Base-by-base conservation (phyloP, 2,113 vertebrate genomes). In the Athene noctua region DNA sequence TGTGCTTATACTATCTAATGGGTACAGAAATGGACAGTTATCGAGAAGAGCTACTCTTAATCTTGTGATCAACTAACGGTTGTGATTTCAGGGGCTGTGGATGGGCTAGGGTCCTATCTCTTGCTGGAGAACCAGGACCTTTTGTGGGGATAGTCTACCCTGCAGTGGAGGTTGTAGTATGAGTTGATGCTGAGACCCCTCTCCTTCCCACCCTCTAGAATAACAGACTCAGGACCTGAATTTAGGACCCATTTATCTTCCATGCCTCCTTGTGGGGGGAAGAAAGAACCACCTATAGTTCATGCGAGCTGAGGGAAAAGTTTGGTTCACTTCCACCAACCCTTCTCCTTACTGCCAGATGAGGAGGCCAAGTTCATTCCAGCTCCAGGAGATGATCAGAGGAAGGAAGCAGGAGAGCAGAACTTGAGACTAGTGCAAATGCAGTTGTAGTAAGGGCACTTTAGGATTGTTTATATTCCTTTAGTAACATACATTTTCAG, bases 51-150 rank as follows among this genome's bases (percentile, higher is more conserved):
- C 65, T 59, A 4, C 32, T 87, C 72, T 32, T 32, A 79, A 38
- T 85, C 38, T 67, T 51, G 8, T 3, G 4, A 23, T 47, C 0
- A 0, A 63, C 29, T 46, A 90, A 27, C 2, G 5, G 1, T 55
- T 32, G n/a, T 25, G 30, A n/a, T 81, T 87, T 94, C 15, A 14
- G 57, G 36, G 47, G 38, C 23, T 91, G n/a, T 90, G 55, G 22
- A 3, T 67, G 32, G 73, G 23, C 25, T 68, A 17, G 36, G 13
- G 18, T 62, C 29, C 27, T 54, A 0, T 58, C 42, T 91, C 38
- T 49, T 88, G 36, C n/a, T 78, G 54, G 42, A 87, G 59, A 89
- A 15, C 46, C 30, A 38, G 22, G 47, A 71, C 15, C 17, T 72
- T 17, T 51, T 13, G 4, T 19, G 57, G 25, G 46, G 8, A 13